A percentile compares a stretch with the other conserved stretches of the same genome.
Conservation (phyloP, 1,140 invertebrate species). For the Drosophila nasuta region DNA sequence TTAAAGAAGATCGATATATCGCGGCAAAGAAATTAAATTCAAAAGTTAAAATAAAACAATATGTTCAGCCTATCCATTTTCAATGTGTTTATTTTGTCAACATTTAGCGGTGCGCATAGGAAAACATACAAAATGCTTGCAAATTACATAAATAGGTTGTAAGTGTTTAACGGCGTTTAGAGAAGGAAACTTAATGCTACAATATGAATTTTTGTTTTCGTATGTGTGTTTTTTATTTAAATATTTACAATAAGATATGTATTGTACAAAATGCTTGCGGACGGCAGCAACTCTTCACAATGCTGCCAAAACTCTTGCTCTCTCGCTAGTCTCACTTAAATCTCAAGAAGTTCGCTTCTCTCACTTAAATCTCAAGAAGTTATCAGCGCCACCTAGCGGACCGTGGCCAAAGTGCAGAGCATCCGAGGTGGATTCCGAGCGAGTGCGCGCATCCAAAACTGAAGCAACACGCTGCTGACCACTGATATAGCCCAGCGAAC, state of each 20-base stretch:
- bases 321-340: constrained; percentile 48
- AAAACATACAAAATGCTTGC: constrained; percentile 36
- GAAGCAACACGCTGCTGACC: constrained; percentile 67
- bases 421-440: constrained; percentile 67
- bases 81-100: constrained; percentile 53
- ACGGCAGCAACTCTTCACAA: constrained; percentile 16
- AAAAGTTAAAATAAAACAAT: background rate
- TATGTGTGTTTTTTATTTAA: constrained; percentile 52
- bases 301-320: background rate
- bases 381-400: constrained; percentile 66
- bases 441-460: constrained; percentile 71
- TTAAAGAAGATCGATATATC: too few relatives aligned
- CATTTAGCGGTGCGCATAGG: constrained; percentile 55
- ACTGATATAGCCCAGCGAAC: constrained; percentile 81
- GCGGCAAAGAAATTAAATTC: background rate
- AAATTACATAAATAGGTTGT: constrained; percentile 45
- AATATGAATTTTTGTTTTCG: constrained; percentile 39
- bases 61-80: background rate
- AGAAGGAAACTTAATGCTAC: constrained; percentile 54
- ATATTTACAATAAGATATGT: constrained; percentile 69
- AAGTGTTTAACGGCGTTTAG: constrained; percentile 13
- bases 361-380: constrained; percentile 68
- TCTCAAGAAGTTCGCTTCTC: constrained; percentile 48
- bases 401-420: constrained; percentile 80
- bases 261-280: constrained; percentile 50